Conservation (phyloP, 2,797 vertebrate species). For the Phyllotis vaccarum region DNA sequence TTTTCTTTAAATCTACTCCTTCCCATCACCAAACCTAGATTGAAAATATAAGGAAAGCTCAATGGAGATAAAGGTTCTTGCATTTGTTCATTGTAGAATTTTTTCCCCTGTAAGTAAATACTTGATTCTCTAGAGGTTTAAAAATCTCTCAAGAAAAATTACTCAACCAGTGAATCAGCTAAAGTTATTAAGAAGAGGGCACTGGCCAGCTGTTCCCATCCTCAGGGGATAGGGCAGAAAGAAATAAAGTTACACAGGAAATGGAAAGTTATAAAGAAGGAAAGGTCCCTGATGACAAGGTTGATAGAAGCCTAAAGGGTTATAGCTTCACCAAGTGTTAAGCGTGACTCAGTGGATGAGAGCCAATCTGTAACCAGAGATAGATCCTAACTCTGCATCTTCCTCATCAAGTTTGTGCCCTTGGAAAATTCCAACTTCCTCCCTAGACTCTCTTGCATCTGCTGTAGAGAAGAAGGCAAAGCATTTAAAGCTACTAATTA, state of each 20-base stretch:
- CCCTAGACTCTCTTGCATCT: not conserved
- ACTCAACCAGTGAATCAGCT: slow-evolving; percentile 71
- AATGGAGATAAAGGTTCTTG: not conserved
- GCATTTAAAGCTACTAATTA: not conserved
- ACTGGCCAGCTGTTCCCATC: slow-evolving; percentile 76
- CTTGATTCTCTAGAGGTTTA: slow-evolving; percentile 41
- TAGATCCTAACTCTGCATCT: not conserved
- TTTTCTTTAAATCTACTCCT: not conserved
- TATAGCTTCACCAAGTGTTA: slow-evolving; percentile 13
- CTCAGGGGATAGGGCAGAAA: not conserved
- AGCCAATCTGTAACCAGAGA: not conserved
- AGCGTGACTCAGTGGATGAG: not conserved
- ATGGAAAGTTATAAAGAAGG: slow-evolving; percentile 38
- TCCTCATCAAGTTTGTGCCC: not conserved
- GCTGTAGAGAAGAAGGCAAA: not conserved
- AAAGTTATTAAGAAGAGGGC: slow-evolving; percentile 61
- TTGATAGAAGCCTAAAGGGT: not conserved
- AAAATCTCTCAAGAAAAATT: slow-evolving; percentile 75
- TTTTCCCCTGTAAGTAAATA: slow-evolving; percentile 61
- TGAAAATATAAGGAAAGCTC: not conserved
- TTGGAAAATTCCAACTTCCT: not conserved
- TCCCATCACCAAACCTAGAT: not conserved
- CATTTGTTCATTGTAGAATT: not conserved
- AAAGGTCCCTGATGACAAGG: not conserved
- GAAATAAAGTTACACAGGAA: slow-evolving; percentile 66